These are phyloP conservation scores for Semnopithecus entellus DNA, from an alignment of 2,113 vertebrate genomes.

Conservation along the genomic window DNA sequence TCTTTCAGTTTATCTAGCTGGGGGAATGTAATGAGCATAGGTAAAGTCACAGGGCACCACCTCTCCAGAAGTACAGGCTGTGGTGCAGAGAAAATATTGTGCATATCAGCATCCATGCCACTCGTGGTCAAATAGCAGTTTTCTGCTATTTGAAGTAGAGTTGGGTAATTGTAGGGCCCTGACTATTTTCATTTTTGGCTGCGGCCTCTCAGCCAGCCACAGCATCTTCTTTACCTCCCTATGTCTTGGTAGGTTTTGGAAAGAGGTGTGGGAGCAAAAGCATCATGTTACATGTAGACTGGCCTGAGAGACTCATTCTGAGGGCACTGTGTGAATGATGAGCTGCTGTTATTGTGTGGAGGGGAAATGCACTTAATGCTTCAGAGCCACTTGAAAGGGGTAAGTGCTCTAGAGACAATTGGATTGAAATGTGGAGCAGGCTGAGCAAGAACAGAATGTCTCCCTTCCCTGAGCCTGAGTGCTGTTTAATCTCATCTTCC, in stretches of 20 bases:
- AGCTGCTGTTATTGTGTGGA: neutral
- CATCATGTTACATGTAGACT: neutral
- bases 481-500: conserved; percentile 27
- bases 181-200: neutral
- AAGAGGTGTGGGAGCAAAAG: neutral
- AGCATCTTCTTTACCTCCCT: neutral
- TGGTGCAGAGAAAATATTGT: neutral
- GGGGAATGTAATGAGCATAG: neutral
- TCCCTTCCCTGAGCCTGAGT: neutral
- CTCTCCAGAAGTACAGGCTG: neutral
- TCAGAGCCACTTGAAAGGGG: conserved; percentile 1
- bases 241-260: neutral
- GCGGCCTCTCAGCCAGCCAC: neutral
- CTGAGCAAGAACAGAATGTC: conserved; percentile 38
- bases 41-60: neutral
- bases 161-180: neutral
- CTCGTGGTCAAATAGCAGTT: neutral
- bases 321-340: neutral
- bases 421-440: conserved; percentile 14
- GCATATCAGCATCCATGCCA: accelerated
- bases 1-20: neutral
- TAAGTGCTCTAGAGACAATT: conserved; percentile 44
- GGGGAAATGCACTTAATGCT: neutral
- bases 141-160: neutral
- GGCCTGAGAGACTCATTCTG: neutral